Percentiles rank a stretch among this genome's conserved stretches.
These are phyloP conservation scores for Copsychus sechellarum DNA, from an alignment of 2,113 vertebrate species.

Conservation along the genomic window DNA sequence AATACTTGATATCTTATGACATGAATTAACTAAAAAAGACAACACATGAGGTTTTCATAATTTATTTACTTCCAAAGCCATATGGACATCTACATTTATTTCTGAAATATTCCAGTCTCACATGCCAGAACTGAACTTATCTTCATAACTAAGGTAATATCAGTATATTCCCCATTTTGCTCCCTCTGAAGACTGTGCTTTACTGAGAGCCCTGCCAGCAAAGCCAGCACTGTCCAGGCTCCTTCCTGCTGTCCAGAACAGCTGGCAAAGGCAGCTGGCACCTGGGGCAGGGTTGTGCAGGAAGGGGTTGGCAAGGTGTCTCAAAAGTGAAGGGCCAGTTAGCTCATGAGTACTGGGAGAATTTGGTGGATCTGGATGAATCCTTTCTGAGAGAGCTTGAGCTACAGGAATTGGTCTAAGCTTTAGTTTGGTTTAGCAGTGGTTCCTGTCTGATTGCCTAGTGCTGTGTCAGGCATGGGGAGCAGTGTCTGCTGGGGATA, in stretches of 20 bases:
- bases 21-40: neutral
- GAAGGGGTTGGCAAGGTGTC: neutral
- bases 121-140: neutral
- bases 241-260: neutral
- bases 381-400: neutral
- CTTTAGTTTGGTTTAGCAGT: neutral
- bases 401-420: neutral
- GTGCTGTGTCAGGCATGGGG: rapidly evolving
- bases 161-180: neutral
- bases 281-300: rapidly evolving
- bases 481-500: neutral
- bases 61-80: neutral
- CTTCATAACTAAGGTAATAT: neutral
- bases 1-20: neutral
- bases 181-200: neutral
- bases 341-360: neutral
- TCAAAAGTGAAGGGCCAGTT: neutral
- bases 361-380: neutral
- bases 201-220: neutral
- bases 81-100: neutral
- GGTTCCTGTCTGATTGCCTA: neutral
- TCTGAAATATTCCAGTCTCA: neutral
- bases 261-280: neutral
- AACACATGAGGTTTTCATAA: neutral
- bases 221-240: rapidly evolving